phyloP scores from a whole-genome alignment of 1,140 invertebrate species.

The Linepithema humile region DNA sequence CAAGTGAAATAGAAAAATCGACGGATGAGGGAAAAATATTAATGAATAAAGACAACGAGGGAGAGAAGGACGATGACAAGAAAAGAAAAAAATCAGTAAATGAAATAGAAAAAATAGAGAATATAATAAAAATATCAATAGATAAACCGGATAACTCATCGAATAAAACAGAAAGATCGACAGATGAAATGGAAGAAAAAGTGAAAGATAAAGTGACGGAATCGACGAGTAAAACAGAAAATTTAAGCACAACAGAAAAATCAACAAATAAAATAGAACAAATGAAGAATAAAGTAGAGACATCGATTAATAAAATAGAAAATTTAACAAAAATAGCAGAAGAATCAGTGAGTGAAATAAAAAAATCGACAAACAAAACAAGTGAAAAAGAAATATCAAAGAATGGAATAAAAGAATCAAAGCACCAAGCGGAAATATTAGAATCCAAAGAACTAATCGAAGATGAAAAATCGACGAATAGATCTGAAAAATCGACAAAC shows the following conservation, averaged over 20 bases:
- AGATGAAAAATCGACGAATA: not conserved
- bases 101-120: too few relatives aligned
- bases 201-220: not conserved
- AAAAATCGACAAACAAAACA: not conserved
- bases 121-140: too few relatives aligned
- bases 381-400: constrained; percentile 3
- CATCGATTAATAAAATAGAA: not conserved
- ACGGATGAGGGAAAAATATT: not conserved
- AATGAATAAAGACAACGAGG: not conserved
- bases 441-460: not conserved
- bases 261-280: not conserved
- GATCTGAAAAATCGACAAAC: not conserved
- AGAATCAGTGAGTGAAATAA: too few relatives aligned
- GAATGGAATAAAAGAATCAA: not conserved
- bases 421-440: not conserved
- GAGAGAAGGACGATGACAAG: not conserved
- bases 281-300: not conserved
- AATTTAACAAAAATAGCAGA: not conserved
- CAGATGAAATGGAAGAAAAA: not conserved
- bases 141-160: too few relatives aligned
- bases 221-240: not conserved
- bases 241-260: not conserved
- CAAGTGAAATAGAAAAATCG: constrained; percentile 1
- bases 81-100: too few relatives aligned
- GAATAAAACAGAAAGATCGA: not conserved